Evolutionary conservation across 2,113 vertebrate species (phyloP), one percentile per base, ranked within the genome.

Genomic region (Arvicanthis niloticus): DNA sequence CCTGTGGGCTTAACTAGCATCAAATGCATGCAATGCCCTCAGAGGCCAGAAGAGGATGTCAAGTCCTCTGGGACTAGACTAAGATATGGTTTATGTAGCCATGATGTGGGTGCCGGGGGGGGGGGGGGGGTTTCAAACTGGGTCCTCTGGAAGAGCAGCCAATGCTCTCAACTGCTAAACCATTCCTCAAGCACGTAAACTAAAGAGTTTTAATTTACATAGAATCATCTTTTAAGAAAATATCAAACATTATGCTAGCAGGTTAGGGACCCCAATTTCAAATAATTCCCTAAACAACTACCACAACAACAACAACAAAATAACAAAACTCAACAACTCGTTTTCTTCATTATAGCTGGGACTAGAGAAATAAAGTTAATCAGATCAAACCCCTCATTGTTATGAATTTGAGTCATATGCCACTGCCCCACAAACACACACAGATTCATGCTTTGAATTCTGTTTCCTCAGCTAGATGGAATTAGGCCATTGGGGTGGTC

Each of bases 141-240:
- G 48, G 15, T 48, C 42, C 45, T 77, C 26, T 77, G 4, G 12
- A 77, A 48, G 45, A 51, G 7, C 45, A 51, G 75, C 45, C 24
- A 16, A 3, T 77, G 75, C 45, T 48, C 15, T 77, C 75, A 77
- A 48, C 45, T 48, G 24, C 42, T 48, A 77, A 77, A 31, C 45
- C 45, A 31, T 31, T 51, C 6, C 26, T 17, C 45, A 7, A 31
- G 26, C 6, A 6, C 45, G 1, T 31, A 77, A 48, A 91, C 77
- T 77, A 45, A 77, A 13, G 15, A 42, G 68, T 84, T 89, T 48
- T 78, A 77, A 87, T 88, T 94, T 95, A 78, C 13, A 53, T 84
- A 88, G 45, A 88, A 73, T 75, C 51, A 60, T 45, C n/a, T n/a
- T 1, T 78, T 45, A 78, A 75, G 48, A 84, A 76, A 40, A 60